Evolutionary conservation across 2,797 vertebrate genomes (phyloP), one percentile per base, ranked within the genome.

Genomic region (Galaxias olidus): DNA sequence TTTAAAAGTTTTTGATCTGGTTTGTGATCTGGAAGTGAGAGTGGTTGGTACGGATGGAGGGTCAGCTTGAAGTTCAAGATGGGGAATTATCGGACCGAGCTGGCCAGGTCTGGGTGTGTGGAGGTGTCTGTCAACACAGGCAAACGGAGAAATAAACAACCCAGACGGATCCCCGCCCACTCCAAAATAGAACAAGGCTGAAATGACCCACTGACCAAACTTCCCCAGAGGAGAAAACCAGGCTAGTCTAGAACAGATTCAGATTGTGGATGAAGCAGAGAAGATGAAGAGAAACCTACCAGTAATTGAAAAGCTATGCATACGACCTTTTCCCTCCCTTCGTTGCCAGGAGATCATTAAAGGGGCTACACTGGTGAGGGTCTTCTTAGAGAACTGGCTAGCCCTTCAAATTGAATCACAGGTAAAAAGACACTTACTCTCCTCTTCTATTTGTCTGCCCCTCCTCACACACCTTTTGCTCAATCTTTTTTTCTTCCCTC

Each of bases 1-100:
- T 73, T 47, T 64, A 13, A 65, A 61, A 69, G 43, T n/a, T n/a
- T n/a, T n/a, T n/a, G n/a, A n/a, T n/a, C n/a, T n/a, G n/a, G n/a
- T n/a, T n/a, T n/a, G n/a, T n/a, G n/a, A n/a, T 14, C 51, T 40
- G 52, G 62, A 74, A 65, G 45, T 58, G 44, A 65, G 1, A 61
- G 46, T 61, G 52, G 46, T 1, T 61, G 61, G 51, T 65, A 65
- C 56, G 41, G 51, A 13, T 69, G 17, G 62, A 74, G 58, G 43
- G 51, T 30, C 7, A 57, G 62, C 43, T 41, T 62, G 61, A 66
- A 71, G 41, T 71, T 67, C 10, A 72, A 62, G 54, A 69, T 63
- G 67, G 54, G 40, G 0, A 55, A 66, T 43, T 66, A 61, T 30
- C 17, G 6, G 6, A 48, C 46, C 47, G 59, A 65, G 20, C 20